Evolutionary conservation across 2,797 vertebrate genomes (phyloP).

Genomic region (Enteromius afrohamiltoni): DNA sequence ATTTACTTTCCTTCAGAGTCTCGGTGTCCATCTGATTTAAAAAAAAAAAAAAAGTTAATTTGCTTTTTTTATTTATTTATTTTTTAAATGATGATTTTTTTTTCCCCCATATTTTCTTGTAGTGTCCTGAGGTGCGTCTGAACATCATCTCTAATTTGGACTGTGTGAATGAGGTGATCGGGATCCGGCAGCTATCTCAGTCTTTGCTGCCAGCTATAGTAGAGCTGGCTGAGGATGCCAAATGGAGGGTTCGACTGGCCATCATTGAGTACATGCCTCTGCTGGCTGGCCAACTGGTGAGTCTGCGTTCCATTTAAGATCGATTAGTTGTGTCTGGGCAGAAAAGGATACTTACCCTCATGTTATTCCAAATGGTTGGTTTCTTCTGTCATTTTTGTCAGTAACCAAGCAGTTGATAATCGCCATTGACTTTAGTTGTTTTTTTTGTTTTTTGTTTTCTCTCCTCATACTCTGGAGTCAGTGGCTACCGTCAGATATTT

Average conservation of each 20-base stretch:
- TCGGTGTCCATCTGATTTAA: neutral
- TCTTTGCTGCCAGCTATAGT: conserved; percentile 91
- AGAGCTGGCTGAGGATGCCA: conserved; percentile 89
- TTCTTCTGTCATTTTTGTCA: neutral
- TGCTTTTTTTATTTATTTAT: too few species aligned
- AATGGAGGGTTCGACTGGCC: conserved; percentile 91
- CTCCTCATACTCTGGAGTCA: neutral
- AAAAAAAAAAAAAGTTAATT: neutral
- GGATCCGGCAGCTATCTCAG: conserved; percentile 90
- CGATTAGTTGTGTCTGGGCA: neutral
- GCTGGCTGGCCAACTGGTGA: conserved; percentile 89
- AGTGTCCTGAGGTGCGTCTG: conserved; percentile 92
- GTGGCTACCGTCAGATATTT: neutral
- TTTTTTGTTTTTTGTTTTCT: too few species aligned
- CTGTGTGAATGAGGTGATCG: conserved; percentile 92
- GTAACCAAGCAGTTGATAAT: neutral
- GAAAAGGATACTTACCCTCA: neutral
- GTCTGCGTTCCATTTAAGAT: conserved; percentile 52
- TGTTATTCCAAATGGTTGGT: neutral
- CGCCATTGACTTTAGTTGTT: neutral
- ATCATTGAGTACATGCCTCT: conserved; percentile 94
- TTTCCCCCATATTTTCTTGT: neutral
- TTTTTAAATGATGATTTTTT: neutral
- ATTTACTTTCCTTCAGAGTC: neutral
- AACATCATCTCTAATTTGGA: conserved; percentile 94